Percentiles rank a stretch among this genome's conserved stretches.
Evolutionary conservation across 2,888 invertebrate species (phyloP).

Genomic region (Plebejus argus): DNA sequence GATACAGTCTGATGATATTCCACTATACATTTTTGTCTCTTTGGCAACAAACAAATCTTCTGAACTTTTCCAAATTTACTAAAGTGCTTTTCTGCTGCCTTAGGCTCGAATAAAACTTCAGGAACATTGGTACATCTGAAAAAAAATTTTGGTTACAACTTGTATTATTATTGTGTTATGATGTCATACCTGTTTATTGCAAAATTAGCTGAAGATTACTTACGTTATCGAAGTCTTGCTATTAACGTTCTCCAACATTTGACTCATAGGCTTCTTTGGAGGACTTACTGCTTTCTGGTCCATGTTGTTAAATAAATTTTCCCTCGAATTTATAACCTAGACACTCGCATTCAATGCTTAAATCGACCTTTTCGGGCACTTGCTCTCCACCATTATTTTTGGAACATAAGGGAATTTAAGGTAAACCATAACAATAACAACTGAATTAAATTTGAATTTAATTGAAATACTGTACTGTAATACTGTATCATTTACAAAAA

Average conservation of each 20-base stretch:
- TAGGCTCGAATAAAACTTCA: constrained; percentile 80
- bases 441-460: too few species aligned
- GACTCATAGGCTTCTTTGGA: constrained; percentile 60
- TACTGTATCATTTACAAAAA: too few species aligned
- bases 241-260: constrained; percentile 55
- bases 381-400: background rate
- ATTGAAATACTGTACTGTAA: too few species aligned
- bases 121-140: constrained; percentile 85
- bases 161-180: background rate
- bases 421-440: background rate
- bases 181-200: background rate
- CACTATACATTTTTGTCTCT: constrained; percentile 83
- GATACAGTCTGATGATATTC: constrained; percentile 84
- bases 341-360: background rate
- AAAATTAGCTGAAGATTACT: constrained; percentile 45
- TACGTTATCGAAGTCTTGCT: constrained; percentile 70
- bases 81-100: constrained; percentile 84
- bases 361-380: background rate
- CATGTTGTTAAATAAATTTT: constrained; percentile 47
- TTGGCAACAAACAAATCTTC: constrained; percentile 83
- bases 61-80: constrained; percentile 86
- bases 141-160: constrained; percentile 35
- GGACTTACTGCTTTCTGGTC: constrained; percentile 52
- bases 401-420: background rate
- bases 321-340: constrained; percentile 33